Conservation (phyloP, 2,113 vertebrate species). For the Gulo gulo region DNA sequence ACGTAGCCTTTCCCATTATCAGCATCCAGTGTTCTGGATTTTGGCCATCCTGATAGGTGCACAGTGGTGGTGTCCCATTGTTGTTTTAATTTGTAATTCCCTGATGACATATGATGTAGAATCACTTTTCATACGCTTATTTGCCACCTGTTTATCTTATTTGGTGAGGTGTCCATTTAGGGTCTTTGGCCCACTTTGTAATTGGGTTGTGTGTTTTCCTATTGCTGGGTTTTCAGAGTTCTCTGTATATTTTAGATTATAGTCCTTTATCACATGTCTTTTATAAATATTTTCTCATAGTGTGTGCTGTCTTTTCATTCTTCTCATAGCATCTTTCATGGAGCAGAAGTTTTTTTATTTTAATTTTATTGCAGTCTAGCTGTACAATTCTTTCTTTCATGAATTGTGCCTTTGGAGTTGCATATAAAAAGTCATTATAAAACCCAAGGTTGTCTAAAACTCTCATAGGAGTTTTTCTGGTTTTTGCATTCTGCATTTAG, state of each 20-base stretch:
- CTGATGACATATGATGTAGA: not conserved
- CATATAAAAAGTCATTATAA: not conserved
- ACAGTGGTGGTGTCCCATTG: too few relatives aligned
- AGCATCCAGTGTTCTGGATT: too few relatives aligned
- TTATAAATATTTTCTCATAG: not conserved
- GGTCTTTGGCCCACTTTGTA: not conserved
- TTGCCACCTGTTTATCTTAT: not conserved
- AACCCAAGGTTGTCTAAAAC: not conserved
- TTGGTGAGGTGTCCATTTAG: not conserved
- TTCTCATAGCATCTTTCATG: not conserved
- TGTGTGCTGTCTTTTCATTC: not conserved
- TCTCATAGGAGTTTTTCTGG: not conserved
- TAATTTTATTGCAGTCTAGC: not conserved
- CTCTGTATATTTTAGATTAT: not conserved
- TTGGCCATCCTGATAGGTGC: not conserved
- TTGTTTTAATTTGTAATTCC: not conserved
- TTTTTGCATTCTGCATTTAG: not conserved
- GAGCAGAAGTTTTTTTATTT: not conserved
- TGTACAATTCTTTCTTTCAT: not conserved
- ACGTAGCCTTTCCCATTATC: not conserved
- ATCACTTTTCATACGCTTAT: not conserved
- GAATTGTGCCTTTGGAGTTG: not conserved
- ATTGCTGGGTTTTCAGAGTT: not conserved
- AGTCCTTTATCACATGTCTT: not conserved
- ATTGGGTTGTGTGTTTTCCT: not conserved